phyloP scores from a whole-genome alignment of 2,888 invertebrate genomes.

The Troides helena region DNA sequence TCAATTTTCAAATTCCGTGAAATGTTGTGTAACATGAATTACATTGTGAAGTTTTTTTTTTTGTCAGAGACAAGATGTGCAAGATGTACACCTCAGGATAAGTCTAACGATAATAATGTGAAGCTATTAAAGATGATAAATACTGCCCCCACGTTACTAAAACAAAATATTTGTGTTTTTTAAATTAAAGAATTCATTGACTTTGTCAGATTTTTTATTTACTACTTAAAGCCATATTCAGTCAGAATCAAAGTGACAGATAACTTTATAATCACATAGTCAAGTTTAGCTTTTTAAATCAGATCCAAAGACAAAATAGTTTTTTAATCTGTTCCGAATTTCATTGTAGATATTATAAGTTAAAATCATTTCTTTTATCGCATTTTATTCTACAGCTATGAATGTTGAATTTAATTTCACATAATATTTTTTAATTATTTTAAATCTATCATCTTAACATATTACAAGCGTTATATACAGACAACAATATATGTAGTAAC shows the following conservation, averaged over 20 bases:
- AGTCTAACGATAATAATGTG: no score
- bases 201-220: constrained; percentile 8
- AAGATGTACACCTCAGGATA: no score
- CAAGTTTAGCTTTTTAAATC: not conserved
- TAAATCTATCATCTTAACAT: not conserved
- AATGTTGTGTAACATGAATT: not conserved
- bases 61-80: no score
- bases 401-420: not conserved
- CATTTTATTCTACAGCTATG: not conserved
- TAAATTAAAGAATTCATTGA: not conserved
- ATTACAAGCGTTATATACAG: constrained; percentile 25
- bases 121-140: no score
- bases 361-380: not conserved
- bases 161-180: not conserved
- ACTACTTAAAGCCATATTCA: constrained; percentile 26
- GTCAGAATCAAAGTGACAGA: constrained; percentile 5
- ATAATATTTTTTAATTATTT: not conserved
- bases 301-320: not conserved
- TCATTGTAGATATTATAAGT: not conserved
- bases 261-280: not conserved
- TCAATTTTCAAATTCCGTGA: not conserved
- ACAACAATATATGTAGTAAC: constrained; percentile 20
- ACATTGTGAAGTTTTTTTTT: not conserved
- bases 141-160: not conserved
- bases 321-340: not conserved